Conservation (phyloP, 2,113 vertebrate species). For the Scytalopus superciliaris region DNA sequence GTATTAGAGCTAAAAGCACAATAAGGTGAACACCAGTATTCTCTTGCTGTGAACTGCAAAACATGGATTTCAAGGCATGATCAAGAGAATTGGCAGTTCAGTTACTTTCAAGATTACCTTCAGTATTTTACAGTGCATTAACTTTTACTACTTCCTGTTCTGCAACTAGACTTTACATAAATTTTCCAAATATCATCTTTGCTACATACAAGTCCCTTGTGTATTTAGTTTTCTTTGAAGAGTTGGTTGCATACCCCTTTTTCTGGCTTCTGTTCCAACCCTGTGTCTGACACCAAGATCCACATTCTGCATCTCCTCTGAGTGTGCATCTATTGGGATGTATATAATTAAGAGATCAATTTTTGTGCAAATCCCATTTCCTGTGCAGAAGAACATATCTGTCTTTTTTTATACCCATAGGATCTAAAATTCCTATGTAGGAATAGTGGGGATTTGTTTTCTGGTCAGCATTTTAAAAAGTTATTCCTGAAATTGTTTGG, state of each 20-base stretch:
- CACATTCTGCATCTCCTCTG: background rate
- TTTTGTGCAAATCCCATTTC: background rate
- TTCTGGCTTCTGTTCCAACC: background rate
- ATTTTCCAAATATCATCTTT: background rate
- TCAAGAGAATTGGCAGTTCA: background rate
- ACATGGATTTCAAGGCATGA: background rate
- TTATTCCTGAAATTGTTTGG: background rate
- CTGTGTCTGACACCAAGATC: rapidly evolving
- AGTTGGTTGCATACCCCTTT: background rate
- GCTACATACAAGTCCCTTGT: background rate
- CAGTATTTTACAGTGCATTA: background rate
- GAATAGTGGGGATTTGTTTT: background rate
- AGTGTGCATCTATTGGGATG: background rate
- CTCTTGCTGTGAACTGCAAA: background rate
- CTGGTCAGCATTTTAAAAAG: background rate
- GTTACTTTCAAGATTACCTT: background rate
- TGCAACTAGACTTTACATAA: background rate
- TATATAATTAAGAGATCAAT: background rate
- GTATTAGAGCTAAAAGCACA: background rate
- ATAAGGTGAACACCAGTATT: background rate
- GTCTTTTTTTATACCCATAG: background rate
- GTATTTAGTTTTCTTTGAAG: background rate
- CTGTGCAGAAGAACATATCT: background rate
- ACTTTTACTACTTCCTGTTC: background rate
- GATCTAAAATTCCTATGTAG: background rate